These are phyloP conservation scores for Pteromalus puparum DNA, from an alignment of 1,140 invertebrate genomes.

Conservation along the genomic window DNA sequence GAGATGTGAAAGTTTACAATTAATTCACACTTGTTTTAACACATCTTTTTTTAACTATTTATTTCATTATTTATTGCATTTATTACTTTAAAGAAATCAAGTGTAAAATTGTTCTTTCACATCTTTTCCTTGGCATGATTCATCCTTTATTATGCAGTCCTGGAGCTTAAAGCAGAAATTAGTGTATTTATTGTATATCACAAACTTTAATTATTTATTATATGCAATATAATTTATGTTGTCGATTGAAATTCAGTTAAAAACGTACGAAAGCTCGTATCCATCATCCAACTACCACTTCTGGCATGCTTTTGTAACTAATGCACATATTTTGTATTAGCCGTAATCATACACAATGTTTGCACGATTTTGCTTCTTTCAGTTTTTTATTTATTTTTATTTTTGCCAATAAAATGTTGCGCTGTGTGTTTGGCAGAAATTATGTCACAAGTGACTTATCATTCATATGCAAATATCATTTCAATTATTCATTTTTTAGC, in stretches of 20 bases:
- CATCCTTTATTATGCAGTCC: slow-evolving; percentile 30
- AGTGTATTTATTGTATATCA: slow-evolving; percentile 25
- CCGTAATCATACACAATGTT: slow-evolving; percentile 42
- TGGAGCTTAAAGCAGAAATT: slow-evolving; percentile 40
- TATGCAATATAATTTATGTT: slow-evolving; percentile 19
- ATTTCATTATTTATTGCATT: neutral
- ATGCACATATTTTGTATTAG: slow-evolving; percentile 50
- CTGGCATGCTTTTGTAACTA: slow-evolving; percentile 59
- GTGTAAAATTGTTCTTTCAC: slow-evolving; percentile 33
- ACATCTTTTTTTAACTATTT: neutral
- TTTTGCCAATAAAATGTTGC: slow-evolving; percentile 22
- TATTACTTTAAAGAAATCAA: neutral
- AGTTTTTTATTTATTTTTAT: slow-evolving; percentile 33
- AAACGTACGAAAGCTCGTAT: neutral
- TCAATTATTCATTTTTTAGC: slow-evolving; percentile 35
- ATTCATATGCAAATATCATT: slow-evolving; percentile 46
- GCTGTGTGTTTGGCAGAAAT: slow-evolving; percentile 43
- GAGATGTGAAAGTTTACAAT: slow-evolving; percentile 43
- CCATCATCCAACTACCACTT: slow-evolving; percentile 36
- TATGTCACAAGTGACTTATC: slow-evolving; percentile 40
- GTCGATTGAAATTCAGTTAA: neutral
- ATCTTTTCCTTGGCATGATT: slow-evolving; percentile 43
- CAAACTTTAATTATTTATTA: slow-evolving; percentile 26
- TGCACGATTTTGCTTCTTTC: slow-evolving; percentile 49
- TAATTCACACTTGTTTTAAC: neutral